Conservation (phyloP, 1,140 invertebrate genomes). For the Bombyx mori region DNA sequence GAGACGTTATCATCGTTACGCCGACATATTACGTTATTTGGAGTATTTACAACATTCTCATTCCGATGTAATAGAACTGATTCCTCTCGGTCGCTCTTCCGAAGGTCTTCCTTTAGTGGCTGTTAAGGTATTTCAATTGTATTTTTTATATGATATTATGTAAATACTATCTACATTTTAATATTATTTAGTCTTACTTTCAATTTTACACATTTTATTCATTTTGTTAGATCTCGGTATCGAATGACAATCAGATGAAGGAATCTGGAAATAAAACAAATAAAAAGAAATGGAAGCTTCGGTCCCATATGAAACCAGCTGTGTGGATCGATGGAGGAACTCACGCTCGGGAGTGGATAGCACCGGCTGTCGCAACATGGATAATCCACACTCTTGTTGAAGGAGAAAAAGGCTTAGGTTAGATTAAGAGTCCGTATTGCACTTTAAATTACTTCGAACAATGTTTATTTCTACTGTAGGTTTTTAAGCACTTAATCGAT, state of each 20-base stretch:
- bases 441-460: no score
- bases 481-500: no score
- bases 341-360: constrained; percentile 90
- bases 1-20: constrained; percentile 78
- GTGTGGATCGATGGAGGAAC: constrained; percentile 80
- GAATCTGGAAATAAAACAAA: constrained; percentile 17
- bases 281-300: constrained; percentile 63
- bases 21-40: constrained; percentile 77
- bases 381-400: constrained; percentile 82
- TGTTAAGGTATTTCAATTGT: constrained; percentile 69
- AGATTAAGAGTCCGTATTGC: no score
- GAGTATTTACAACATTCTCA: constrained; percentile 78
- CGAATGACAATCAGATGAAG: constrained; percentile 32
- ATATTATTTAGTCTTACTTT: neutral
- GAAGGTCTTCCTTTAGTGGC: constrained; percentile 80
- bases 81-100: constrained; percentile 79
- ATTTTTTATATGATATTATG: constrained; percentile 6
- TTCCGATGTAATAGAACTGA: constrained; percentile 75
- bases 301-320: constrained; percentile 70
- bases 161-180: neutral
- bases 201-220: neutral
- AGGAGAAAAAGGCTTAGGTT: constrained; percentile 72
- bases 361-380: constrained; percentile 84
- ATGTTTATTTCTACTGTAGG: no score
- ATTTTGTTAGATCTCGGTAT: constrained; percentile 32